Conservation (phyloP, 1,140 invertebrate species). For the Drosophila biarmipes region DNA sequence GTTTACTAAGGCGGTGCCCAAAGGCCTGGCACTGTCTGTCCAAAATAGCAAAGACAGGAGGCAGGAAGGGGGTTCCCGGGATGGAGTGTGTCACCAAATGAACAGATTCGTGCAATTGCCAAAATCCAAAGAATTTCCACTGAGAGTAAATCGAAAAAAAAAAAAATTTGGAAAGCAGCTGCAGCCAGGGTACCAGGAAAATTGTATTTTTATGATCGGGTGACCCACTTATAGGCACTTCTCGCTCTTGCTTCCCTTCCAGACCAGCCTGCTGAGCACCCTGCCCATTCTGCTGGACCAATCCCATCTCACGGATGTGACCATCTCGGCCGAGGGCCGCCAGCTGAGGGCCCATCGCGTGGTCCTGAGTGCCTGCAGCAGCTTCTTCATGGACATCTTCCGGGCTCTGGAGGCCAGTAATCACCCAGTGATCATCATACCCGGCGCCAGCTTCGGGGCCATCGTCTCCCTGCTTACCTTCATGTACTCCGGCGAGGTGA, state of each 20-base stretch:
- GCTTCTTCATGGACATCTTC: constrained; percentile 95
- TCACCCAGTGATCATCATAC: constrained; percentile 93
- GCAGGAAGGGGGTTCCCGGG: constrained; percentile 3
- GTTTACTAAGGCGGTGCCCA: constrained; percentile 51
- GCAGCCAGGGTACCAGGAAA: constrained; percentile 45
- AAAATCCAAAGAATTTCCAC: constrained; percentile 79
- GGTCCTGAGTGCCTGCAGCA: constrained; percentile 95
- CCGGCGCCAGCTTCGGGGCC: constrained; percentile 92
- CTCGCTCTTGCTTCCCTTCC: constrained; percentile 37
- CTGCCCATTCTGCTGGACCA: constrained; percentile 92
- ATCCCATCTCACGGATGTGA: constrained; percentile 95
- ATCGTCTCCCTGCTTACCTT: constrained; percentile 93
- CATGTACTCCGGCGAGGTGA: constrained; percentile 97
- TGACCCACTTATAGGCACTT: constrained; percentile 38
- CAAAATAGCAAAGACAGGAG: constrained; percentile 64
- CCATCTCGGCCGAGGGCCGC: constrained; percentile 92
- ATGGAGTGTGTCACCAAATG: constrained; percentile 58
- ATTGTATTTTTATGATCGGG: constrained; percentile 57
- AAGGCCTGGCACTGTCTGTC: constrained; percentile 37
- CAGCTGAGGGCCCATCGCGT: constrained; percentile 93
- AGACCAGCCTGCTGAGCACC: constrained; percentile 92
- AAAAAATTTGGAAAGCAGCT: constrained; percentile 55
- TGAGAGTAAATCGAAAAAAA: constrained; percentile 40
- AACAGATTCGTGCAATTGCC: constrained; percentile 70
- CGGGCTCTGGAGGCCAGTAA: constrained; percentile 89